Conservation (phyloP, 2,888 invertebrate species). For the Drosophila mercatorum region DNA sequence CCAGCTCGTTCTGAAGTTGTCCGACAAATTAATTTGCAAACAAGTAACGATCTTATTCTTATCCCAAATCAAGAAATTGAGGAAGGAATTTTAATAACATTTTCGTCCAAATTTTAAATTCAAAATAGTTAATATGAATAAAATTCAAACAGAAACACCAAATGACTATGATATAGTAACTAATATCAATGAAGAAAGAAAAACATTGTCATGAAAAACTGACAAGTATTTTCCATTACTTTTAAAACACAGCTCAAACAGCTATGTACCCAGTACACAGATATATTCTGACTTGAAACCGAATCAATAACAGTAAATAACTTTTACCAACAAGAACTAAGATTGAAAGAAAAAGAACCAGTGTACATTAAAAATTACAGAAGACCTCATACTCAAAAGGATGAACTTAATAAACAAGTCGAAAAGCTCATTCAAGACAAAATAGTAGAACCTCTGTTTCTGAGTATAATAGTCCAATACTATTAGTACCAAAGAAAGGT, state of each 20-base stretch:
- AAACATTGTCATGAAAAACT: background rate
- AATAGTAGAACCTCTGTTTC: background rate
- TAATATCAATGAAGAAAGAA: background rate
- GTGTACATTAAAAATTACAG: background rate
- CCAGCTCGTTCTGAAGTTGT: background rate
- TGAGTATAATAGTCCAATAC: background rate
- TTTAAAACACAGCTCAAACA: background rate
- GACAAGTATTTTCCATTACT: background rate
- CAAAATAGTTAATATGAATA: background rate
- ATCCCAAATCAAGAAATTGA: background rate
- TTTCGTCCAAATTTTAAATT: background rate
- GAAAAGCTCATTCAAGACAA: background rate
- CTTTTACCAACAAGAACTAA: no score
- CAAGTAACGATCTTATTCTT: background rate
- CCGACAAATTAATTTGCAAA: background rate
- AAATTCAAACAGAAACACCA: background rate
- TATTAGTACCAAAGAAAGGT: background rate
- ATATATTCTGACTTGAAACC: background rate
- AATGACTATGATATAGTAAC: background rate
- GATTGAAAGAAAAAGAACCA: no score
- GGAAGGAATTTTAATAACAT: background rate
- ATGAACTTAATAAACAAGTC: background rate
- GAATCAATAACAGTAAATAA: no score
- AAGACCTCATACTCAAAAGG: background rate
- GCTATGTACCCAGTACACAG: background rate